Conservation (phyloP, 1,140 invertebrate genomes). For the Hermetia illucens region DNA sequence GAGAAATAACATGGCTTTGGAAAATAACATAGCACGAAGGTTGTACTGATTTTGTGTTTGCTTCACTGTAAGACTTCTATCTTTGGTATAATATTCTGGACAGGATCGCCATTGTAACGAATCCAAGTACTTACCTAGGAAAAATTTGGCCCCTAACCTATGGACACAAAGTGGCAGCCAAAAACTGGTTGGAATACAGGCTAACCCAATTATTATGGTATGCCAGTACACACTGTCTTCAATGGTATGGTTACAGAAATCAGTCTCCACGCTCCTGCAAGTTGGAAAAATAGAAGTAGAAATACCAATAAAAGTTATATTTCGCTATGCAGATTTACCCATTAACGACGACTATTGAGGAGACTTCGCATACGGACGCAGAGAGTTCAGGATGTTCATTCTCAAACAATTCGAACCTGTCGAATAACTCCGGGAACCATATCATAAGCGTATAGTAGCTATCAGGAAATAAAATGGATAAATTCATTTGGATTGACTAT, state of each 20-base stretch:
- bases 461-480: constrained; percentile 4
- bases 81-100: too few species aligned
- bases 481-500: too few species aligned
- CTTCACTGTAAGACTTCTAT: too few species aligned
- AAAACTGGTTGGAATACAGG: constrained; percentile 57
- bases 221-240: constrained; percentile 51
- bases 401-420: constrained; percentile 57
- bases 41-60: too few species aligned
- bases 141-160: constrained; percentile 56
- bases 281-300: not conserved
- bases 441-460: constrained; percentile 73
- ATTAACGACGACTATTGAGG: constrained; percentile 34
- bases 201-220: constrained; percentile 54
- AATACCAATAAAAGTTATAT: too few species aligned
- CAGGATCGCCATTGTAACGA: too few species aligned
- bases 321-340: too few species aligned
- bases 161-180: constrained; percentile 57
- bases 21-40: too few species aligned
- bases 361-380: constrained; percentile 58
- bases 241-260: constrained; percentile 41
- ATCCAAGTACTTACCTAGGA: constrained; percentile 53
- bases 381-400: constrained; percentile 40
- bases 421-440: constrained; percentile 70
- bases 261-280: constrained; percentile 19
- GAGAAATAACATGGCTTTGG: too few species aligned